Percentiles rank a stretch among this genome's conserved stretches.
Evolutionary conservation across 2,113 vertebrate species (phyloP).

Genomic region (Gavialis gangeticus): DNA sequence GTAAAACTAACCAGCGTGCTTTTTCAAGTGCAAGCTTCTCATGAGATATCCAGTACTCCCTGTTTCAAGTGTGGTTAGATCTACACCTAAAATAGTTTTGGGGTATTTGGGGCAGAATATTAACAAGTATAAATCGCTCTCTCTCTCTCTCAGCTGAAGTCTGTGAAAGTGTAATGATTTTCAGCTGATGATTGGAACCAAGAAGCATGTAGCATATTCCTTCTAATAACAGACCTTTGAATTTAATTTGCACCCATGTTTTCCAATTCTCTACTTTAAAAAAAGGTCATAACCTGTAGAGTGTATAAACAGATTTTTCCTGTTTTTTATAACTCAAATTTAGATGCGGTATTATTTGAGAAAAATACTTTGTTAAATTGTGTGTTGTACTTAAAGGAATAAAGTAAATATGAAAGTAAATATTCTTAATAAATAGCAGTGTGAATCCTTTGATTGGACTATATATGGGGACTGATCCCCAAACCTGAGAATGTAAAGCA

Average conservation of each 20-base stretch:
- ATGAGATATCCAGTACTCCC: background rate
- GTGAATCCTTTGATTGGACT: background rate
- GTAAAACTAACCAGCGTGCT: fast-evolving
- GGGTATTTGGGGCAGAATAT: background rate
- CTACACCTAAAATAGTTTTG: background rate
- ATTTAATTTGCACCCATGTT: no score
- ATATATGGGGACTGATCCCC: fast-evolving
- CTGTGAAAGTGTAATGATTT: background rate
- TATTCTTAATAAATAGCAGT: background rate
- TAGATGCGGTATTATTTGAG: no score
- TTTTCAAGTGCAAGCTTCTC: background rate
- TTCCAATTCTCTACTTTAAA: no score
- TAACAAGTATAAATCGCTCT: background rate
- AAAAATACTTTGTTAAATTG: no score
- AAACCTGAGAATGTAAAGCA: background rate
- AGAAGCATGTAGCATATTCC: background rate
- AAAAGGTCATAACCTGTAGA: no score
- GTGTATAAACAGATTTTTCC: no score
- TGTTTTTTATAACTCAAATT: no score
- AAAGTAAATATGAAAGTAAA: no score
- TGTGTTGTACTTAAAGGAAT: no score
- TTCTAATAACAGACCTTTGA: no score
- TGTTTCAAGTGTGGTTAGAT: background rate
- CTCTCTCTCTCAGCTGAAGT: background rate
- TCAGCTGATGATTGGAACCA: background rate